Base-by-base conservation (phyloP, 2,888 invertebrate species). In the Papilio gigon region DNA sequence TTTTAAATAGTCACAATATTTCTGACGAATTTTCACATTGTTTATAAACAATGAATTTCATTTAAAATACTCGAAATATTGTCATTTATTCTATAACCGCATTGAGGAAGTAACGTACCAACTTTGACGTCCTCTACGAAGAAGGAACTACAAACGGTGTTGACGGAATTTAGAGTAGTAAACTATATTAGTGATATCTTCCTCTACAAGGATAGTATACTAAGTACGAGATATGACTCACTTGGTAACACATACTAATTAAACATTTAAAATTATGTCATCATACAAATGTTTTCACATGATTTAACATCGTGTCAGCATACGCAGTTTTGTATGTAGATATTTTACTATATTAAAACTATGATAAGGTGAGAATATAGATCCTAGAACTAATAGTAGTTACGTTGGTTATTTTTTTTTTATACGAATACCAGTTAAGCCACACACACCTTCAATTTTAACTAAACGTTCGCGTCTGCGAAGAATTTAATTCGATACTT, bases 91-190 rank as follows among this genome's bases (percentile, higher is more conserved):
- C 20, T 20, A 47, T 47, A n/a, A 20, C 47, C 47, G 20, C 20
- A 44, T 1, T 22, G 22, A 47, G 47, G 22, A 47, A 47, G 47
- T 47, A 14, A 20, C 8, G 11, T 47, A 47, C n/a, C n/a, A n/a
- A n/a, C 44, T 44, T 44, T 17, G 22, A 12, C 22, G 22, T 47
- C 47, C 22, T 47, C 22, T 47, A 47, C 47, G 11, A 3, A 47
- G 22, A 47, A 47, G 47, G 47, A 47, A 47, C 12, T 22, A 1
- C 47, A 12, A 12, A 47, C 47, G 9, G 11, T 47, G 47, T 47
- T 47, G 47, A 47, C 12, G 22, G 47, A 47, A 47, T 47, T 47
- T 47, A 22, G 22, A 47, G 22, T 47, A 22, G 47, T 22, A 22
- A 42, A 44, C 2, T 44, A 20, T 22, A 47, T 22, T 22, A 22